Conservation (phyloP, 2,888 invertebrate genomes). For the Cosmopolites sordidus region DNA sequence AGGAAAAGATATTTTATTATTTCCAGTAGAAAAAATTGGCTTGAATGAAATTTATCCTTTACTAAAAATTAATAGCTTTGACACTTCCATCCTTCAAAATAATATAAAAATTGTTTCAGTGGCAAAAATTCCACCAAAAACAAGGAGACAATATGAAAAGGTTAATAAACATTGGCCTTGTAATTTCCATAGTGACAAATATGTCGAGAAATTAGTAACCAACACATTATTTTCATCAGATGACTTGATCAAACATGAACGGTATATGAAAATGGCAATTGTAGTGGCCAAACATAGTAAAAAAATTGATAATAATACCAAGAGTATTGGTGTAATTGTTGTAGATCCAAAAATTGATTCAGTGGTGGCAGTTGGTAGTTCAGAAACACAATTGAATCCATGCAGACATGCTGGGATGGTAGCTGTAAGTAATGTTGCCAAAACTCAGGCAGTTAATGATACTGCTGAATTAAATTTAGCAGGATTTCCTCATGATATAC, state of each 20-base stretch:
- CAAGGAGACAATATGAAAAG: constrained; percentile 62
- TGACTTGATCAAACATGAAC: constrained; percentile 55
- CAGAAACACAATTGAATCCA: constrained; percentile 59
- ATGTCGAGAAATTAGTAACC: constrained; percentile 63
- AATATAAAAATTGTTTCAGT: constrained; percentile 54
- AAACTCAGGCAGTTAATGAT: constrained; percentile 61
- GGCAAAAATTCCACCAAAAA: constrained; percentile 58
- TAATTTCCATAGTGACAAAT: constrained; percentile 77
- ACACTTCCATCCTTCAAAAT: constrained; percentile 51
- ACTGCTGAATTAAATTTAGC: constrained; percentile 28
- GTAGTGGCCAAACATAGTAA: constrained; percentile 48
- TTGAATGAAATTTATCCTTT: constrained; percentile 35
- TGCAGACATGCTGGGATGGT: constrained; percentile 82
- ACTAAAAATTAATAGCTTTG: constrained; percentile 51
- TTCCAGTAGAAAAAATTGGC: constrained; percentile 40
- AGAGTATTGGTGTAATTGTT: constrained; percentile 55
- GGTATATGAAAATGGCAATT: constrained; percentile 58
- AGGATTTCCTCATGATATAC: constrained; percentile 50
- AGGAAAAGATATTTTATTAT: constrained; percentile 57
- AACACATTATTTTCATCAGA: constrained; percentile 57
- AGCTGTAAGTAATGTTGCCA: constrained; percentile 80
- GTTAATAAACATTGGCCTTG: constrained; percentile 70
- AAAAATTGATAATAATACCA: constrained; percentile 24
- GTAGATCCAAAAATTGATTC: constrained; percentile 67
- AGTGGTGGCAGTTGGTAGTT: constrained; percentile 64